Conservation (phyloP, 2,113 vertebrate genomes). For the Oryzias woworae region DNA sequence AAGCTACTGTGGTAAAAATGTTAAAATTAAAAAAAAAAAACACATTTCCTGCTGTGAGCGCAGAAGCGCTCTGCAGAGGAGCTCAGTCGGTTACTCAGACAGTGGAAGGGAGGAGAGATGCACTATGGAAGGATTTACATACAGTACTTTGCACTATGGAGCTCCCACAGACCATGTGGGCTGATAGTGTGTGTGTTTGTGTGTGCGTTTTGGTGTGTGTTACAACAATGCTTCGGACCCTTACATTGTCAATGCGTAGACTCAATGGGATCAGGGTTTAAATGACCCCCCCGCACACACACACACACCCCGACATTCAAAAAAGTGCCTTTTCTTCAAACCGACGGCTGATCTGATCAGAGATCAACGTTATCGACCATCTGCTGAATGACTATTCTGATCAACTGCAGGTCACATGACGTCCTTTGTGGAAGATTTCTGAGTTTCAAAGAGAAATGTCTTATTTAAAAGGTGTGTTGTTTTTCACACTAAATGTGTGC, state of each 20-base stretch:
- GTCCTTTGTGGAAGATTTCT: constrained; percentile 51
- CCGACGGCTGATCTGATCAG: constrained; percentile 35
- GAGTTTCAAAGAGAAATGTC: constrained; percentile 54
- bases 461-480: constrained; percentile 77
- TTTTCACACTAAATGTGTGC: constrained; percentile 69
- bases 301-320: constrained; percentile 8
- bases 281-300: neutral
- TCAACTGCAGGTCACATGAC: constrained; percentile 63
- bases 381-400: constrained; percentile 53
- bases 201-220: constrained; percentile 56
- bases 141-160: constrained; percentile 81
- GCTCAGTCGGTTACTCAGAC: constrained; percentile 51
- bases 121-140: constrained; percentile 76
- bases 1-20: constrained; percentile 14
- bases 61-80: constrained; percentile 17
- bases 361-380: constrained; percentile 32
- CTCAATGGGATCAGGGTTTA: constrained; percentile 50
- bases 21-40: constrained; percentile 28
- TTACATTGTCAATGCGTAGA: constrained; percentile 46
- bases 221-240: constrained; percentile 54
- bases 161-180: constrained; percentile 62
- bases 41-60: neutral
- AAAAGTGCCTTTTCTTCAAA: constrained; percentile 44
- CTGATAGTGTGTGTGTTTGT: constrained; percentile 64
- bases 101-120: constrained; percentile 58